Percentiles rank a stretch among this genome's conserved stretches.
phyloP scores from a whole-genome alignment of 1,140 invertebrate genomes.

The Lepidotrigona ventralis region DNA sequence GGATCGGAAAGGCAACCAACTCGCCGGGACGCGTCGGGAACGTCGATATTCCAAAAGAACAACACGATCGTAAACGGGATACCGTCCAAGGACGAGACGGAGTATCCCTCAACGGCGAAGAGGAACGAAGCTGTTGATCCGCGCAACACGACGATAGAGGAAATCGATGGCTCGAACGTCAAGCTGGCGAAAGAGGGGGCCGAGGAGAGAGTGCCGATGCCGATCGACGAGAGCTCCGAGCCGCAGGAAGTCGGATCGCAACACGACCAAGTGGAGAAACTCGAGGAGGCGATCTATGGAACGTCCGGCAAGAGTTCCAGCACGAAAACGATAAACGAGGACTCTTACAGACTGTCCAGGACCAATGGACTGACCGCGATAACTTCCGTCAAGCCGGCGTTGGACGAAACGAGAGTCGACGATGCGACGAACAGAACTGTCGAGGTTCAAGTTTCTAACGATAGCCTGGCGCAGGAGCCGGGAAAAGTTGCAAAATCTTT shows the following conservation, averaged over 20 bases:
- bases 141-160: neutral
- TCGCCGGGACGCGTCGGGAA: neutral
- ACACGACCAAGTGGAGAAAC: slow-evolving; percentile 22
- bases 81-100: neutral
- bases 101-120: neutral
- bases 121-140: neutral
- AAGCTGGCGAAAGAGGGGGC: neutral
- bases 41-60: neutral
- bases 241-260: neutral
- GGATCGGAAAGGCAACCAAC: neutral
- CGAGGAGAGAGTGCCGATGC: slow-evolving; percentile 7
- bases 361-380: slow-evolving; percentile 42
- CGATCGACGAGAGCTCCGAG: neutral
- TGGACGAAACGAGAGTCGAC: slow-evolving; percentile 34
- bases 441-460: neutral
- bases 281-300: slow-evolving; percentile 27
- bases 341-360: slow-evolving; percentile 31
- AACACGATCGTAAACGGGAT: slow-evolving; percentile 26
- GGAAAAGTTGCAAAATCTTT: neutral
- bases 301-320: slow-evolving; percentile 54
- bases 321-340: slow-evolving; percentile 41
- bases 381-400: slow-evolving; percentile 30
- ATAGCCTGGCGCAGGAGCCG: neutral
- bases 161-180: neutral
- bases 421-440: slow-evolving; percentile 9